Evolutionary conservation across 2,797 vertebrate genomes (phyloP).

Genomic region (Bovichtus diacanthus): DNA sequence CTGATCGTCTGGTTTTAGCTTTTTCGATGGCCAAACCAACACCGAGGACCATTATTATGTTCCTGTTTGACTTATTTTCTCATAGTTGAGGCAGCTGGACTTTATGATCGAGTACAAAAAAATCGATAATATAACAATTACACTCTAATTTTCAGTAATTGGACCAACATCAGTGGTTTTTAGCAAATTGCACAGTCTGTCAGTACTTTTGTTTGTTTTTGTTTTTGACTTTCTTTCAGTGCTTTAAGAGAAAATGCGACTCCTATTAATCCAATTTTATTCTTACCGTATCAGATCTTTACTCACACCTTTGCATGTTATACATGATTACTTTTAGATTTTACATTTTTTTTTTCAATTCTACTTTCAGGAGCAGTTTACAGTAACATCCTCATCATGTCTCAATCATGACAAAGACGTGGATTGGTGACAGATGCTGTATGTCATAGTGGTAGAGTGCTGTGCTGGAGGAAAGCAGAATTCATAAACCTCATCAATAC

Average conservation of each 20-base stretch:
- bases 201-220: background rate
- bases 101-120: slow-evolving; percentile 35
- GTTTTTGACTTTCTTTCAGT: background rate
- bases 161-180: slow-evolving; percentile 17
- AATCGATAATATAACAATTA: slow-evolving; percentile 23
- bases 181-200: background rate
- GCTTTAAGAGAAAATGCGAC: too few species aligned
- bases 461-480: slow-evolving; percentile 9
- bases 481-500: slow-evolving; percentile 2
- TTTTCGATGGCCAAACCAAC: slow-evolving; percentile 2
- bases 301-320: background rate
- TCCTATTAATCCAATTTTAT: background rate
- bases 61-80: slow-evolving; percentile 16
- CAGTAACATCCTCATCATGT: background rate
- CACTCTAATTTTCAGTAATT: slow-evolving; percentile 19
- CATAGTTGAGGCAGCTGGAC: slow-evolving; percentile 33
- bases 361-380: background rate
- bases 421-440: background rate
- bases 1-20: slow-evolving; percentile 37
- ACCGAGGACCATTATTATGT: background rate
- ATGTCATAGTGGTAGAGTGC: slow-evolving; percentile 8
- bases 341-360: too few species aligned
- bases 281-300: background rate
- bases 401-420: background rate
- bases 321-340: too few species aligned